Evolutionary conservation across 2,113 vertebrate species (phyloP).

Genomic region (rabbit (Oryctolagus cuniculus)): DNA sequence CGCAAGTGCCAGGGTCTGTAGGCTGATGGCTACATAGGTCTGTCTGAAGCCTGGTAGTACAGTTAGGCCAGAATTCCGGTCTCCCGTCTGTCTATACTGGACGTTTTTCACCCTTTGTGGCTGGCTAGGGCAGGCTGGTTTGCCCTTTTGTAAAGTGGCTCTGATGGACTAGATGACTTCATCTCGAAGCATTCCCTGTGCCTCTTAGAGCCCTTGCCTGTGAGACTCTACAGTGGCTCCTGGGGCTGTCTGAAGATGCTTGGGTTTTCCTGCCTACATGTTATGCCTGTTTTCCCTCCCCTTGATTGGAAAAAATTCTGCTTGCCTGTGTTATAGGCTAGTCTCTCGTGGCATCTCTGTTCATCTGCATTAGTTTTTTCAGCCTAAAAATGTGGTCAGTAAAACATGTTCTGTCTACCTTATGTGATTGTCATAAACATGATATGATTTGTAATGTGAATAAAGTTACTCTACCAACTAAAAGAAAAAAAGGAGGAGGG

Average conservation of each 20-base stretch:
- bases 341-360: not conserved
- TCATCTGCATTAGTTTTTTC: slow-evolving; percentile 17
- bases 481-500: not conserved
- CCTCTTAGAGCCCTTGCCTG: not conserved
- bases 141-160: not conserved
- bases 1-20: not conserved
- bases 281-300: not conserved
- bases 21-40: not conserved
- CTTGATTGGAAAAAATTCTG: not conserved
- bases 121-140: not conserved
- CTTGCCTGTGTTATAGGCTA: not conserved
- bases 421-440: not conserved
- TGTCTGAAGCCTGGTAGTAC: not conserved
- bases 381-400: slow-evolving; percentile 13
- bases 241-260: not conserved
- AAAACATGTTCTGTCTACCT: not conserved
- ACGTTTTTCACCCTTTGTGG: not conserved
- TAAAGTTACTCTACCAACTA: not conserved
- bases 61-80: slow-evolving; percentile 1
- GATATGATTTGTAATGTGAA: not conserved
- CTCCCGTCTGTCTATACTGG: not conserved
- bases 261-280: not conserved
- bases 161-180: not conserved
- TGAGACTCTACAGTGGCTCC: not conserved
- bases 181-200: slow-evolving; percentile 12